Conservation (phyloP, 2,797 vertebrate species). For the Lepilemur ruficaudatus region DNA sequence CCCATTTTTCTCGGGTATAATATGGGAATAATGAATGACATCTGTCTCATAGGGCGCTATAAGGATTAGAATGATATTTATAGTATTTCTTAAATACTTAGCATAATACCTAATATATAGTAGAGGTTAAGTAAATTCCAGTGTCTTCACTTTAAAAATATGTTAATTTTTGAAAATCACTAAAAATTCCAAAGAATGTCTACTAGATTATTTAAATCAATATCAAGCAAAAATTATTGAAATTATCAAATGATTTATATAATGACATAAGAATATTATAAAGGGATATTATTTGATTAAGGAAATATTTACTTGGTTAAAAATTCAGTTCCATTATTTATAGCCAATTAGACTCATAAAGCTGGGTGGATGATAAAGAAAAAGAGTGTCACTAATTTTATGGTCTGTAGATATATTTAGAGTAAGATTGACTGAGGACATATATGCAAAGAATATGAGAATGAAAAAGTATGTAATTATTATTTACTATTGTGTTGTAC, state of each 20-base stretch:
- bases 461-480: neutral
- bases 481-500: neutral
- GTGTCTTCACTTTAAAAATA: neutral
- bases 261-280: neutral
- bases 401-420: neutral
- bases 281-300: constrained; percentile 11
- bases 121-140: neutral
- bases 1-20: neutral
- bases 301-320: constrained; percentile 8
- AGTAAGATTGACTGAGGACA: neutral
- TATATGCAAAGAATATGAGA: neutral
- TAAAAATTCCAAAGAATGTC: neutral
- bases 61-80: neutral
- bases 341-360: constrained; percentile 21
- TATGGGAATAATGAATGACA: neutral
- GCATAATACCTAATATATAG: neutral
- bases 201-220: neutral
- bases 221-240: neutral
- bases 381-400: constrained; percentile 1
- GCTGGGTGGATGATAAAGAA: neutral
- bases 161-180: neutral
- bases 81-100: neutral
- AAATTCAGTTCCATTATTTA: constrained; percentile 35
- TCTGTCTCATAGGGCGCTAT: neutral
- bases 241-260: neutral